Conservation (phyloP, 2,888 invertebrate species). For the Drosophila siamana region DNA sequence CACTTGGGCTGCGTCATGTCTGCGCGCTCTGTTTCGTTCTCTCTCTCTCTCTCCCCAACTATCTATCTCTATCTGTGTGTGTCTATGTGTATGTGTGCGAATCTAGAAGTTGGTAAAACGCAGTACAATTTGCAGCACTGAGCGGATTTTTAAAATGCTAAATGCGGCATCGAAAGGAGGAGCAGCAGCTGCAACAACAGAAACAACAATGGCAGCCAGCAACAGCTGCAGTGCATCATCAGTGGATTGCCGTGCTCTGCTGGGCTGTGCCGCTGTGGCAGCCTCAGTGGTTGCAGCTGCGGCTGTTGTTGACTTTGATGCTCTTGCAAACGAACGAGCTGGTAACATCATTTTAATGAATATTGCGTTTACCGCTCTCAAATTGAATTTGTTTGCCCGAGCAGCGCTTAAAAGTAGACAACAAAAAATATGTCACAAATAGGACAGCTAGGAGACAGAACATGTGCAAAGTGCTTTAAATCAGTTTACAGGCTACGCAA, state of each 20-base stretch:
- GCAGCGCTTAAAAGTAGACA: conserved; percentile 24
- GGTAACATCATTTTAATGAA: conserved; percentile 71
- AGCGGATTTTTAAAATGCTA: conserved; percentile 69
- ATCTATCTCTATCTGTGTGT: not conserved
- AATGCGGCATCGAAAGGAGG: conserved; percentile 36
- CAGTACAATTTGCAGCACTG: conserved; percentile 76
- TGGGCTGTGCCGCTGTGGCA: conserved; percentile 45
- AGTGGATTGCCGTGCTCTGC: conserved; percentile 54
- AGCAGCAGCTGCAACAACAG: not conserved
- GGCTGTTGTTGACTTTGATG: conserved; percentile 53
- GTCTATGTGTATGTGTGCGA: conserved; percentile 7
- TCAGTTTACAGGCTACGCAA: not conserved
- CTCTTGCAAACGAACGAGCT: conserved; percentile 36
- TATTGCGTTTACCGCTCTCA: conserved; percentile 57
- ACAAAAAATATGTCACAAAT: conserved; percentile 6
- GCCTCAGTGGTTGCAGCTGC: conserved; percentile 37
- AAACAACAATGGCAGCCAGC: conserved; percentile 9
- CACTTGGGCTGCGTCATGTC: conserved; percentile 41
- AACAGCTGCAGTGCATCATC: conserved; percentile 58
- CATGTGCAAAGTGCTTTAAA: conserved; percentile 3
- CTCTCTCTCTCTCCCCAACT: not conserved
- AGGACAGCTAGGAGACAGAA: not conserved
- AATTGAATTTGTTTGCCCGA: conserved; percentile 54
- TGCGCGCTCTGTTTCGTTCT: not conserved
- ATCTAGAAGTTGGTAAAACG: conserved; percentile 56